phyloP scores from a whole-genome alignment of 2,797 vertebrate species.

The Threskiornis aethiopicus region DNA sequence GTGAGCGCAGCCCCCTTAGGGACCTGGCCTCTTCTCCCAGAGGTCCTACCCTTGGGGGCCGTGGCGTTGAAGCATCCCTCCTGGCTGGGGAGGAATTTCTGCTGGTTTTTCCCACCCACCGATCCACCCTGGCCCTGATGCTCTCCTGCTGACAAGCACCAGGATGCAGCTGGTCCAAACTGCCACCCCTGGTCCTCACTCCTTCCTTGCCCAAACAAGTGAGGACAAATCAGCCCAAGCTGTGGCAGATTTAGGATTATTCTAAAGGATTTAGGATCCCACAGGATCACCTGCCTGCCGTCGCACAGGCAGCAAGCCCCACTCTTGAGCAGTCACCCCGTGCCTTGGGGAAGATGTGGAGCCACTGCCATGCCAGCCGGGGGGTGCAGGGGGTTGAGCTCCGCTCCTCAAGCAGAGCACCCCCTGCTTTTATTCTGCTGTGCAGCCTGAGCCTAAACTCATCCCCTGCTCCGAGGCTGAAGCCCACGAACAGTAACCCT shows the following conservation, averaged over 20 bases:
- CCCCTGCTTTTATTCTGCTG: neutral
- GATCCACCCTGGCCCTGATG: fast-evolving
- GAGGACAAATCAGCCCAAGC: neutral
- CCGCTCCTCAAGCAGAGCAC: neutral
- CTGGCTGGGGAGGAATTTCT: neutral
- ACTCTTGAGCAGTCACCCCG: fast-evolving
- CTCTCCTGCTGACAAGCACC: neutral
- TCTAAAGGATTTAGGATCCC: neutral
- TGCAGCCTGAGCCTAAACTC: neutral
- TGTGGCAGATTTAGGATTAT: neutral
- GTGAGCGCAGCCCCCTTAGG: fast-evolving
- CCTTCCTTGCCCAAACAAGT: neutral
- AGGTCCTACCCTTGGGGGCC: neutral
- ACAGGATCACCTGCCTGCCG: neutral
- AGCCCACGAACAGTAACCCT: conserved; percentile 11
- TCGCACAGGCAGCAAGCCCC: fast-evolving
- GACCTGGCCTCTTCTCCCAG: neutral
- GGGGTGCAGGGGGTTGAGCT: neutral
- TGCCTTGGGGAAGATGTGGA: fast-evolving
- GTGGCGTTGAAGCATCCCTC: neutral
- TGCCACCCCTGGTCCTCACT: fast-evolving
- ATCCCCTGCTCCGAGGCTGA: neutral
- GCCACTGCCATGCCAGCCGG: neutral
- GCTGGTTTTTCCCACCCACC: neutral
- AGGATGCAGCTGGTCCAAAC: neutral